Percentiles rank a stretch among this genome's conserved stretches.
Evolutionary conservation across 2,888 invertebrate species (phyloP).

Genomic region (Phaonia tiefii): DNA sequence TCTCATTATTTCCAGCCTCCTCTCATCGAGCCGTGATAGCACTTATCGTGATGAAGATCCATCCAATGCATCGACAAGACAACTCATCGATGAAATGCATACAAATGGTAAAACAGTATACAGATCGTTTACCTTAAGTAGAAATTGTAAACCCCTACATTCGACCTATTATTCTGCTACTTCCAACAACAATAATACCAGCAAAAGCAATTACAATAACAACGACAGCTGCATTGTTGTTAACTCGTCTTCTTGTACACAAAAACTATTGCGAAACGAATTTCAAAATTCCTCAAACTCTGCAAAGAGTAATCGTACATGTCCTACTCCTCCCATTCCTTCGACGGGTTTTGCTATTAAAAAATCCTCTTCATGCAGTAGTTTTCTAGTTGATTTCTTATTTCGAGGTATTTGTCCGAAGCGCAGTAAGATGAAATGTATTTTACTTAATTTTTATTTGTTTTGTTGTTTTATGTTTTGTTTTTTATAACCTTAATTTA

Average conservation of each 20-base stretch:
- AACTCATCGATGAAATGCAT: slow-evolving; percentile 79
- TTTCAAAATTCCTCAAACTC: slow-evolving; percentile 55
- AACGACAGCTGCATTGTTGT: slow-evolving; percentile 44
- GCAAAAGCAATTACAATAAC: slow-evolving; percentile 22
- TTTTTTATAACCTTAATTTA: background rate
- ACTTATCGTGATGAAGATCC: slow-evolving; percentile 80
- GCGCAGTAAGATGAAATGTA: slow-evolving; percentile 77
- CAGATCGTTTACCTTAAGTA: slow-evolving; percentile 70
- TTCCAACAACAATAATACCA: slow-evolving; percentile 47
- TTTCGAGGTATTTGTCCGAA: slow-evolving; percentile 81
- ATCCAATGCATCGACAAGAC: slow-evolving; percentile 70
- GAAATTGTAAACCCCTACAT: slow-evolving; percentile 76
- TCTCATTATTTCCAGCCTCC: slow-evolving; percentile 71
- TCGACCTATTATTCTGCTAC: slow-evolving; percentile 59
- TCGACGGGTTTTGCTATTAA: slow-evolving; percentile 76
- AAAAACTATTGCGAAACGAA: slow-evolving; percentile 59
- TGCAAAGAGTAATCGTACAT: slow-evolving; percentile 69
- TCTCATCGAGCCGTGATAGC: slow-evolving; percentile 80
- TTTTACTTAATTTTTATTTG: slow-evolving; percentile 59
- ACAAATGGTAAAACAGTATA: slow-evolving; percentile 78
- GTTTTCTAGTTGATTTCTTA: slow-evolving; percentile 81
- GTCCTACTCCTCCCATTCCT: slow-evolving; percentile 65
- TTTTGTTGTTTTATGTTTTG: slow-evolving; percentile 44
- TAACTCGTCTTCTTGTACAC: slow-evolving; percentile 56
- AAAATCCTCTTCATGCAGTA: slow-evolving; percentile 81